Percentiles rank a stretch among this genome's conserved stretches.
phyloP scores from a whole-genome alignment of 1,140 invertebrate genomes.

The Orius insidiosus region DNA sequence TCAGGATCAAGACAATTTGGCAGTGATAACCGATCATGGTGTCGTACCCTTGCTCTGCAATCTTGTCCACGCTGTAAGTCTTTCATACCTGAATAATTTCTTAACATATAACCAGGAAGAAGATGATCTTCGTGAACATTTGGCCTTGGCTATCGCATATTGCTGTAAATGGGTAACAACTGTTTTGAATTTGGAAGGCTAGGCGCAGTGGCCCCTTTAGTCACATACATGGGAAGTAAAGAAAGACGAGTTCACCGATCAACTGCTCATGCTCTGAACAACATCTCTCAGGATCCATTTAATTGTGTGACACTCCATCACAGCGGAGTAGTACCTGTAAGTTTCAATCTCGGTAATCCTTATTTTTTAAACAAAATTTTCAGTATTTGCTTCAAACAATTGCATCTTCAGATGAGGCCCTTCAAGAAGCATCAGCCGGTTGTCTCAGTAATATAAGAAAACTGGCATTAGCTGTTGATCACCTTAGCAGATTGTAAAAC shows the following conservation, averaged over 20 bases:
- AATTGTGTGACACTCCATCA: constrained; percentile 92
- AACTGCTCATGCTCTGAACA: constrained; percentile 70
- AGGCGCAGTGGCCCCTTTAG: constrained; percentile 71
- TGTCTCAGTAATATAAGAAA: constrained; percentile 79
- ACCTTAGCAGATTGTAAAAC: constrained; percentile 4
- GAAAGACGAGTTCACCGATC: constrained; percentile 57
- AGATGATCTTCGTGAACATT: constrained; percentile 61
- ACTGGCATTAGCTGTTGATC: constrained; percentile 37
- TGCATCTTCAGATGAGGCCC: constrained; percentile 65
- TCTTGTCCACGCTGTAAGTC: constrained; percentile 44
- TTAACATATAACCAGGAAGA: constrained; percentile 61
- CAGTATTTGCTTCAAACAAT: constrained; percentile 75
- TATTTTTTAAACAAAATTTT: constrained; percentile 24
- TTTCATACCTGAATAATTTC: no score
- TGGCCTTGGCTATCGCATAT: constrained; percentile 76
- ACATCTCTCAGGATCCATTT: constrained; percentile 74
- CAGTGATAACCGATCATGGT: constrained; percentile 85
- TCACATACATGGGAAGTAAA: constrained; percentile 53
- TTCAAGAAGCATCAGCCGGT: constrained; percentile 82
- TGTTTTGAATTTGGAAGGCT: constrained; percentile 68
- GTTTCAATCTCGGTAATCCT: not conserved
- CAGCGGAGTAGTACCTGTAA: constrained; percentile 51
- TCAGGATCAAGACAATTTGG: constrained; percentile 76
- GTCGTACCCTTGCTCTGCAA: constrained; percentile 73
- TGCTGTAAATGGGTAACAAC: constrained; percentile 75